Percentiles rank a stretch among this genome's conserved stretches.
phyloP scores from a whole-genome alignment of 2,888 invertebrate genomes.

The Steromphala cineraria region DNA sequence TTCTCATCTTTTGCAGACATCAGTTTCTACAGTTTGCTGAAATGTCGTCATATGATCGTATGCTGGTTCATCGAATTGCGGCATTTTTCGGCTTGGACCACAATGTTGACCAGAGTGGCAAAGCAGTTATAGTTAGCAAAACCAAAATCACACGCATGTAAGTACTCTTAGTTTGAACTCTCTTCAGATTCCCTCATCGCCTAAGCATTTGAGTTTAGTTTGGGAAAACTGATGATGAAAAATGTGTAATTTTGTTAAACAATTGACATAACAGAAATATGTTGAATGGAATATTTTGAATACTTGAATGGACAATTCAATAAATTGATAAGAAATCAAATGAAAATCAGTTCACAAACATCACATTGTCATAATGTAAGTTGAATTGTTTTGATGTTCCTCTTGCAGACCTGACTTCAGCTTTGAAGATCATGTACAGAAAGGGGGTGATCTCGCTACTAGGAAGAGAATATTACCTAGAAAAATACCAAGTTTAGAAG shows the following conservation, averaged over 20 bases:
- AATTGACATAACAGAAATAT: too few relatives aligned
- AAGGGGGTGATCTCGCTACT: constrained; percentile 79
- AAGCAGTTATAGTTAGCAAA: constrained; percentile 84
- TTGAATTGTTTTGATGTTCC: constrained; percentile 13
- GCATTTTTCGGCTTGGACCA: constrained; percentile 96
- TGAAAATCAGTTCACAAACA: too few relatives aligned
- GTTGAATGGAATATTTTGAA: too few relatives aligned
- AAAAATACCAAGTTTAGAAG: constrained; percentile 63
- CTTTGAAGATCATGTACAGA: constrained; percentile 84
- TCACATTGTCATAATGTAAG: too few relatives aligned
- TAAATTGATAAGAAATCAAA: neutral
- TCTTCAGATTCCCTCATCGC: neutral
- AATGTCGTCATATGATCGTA: constrained; percentile 96
- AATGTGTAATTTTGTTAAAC: neutral
- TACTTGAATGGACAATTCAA: too few relatives aligned
- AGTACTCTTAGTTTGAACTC: constrained; percentile 43
- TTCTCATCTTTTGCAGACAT: constrained; percentile 62
- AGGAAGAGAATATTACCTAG: constrained; percentile 54
- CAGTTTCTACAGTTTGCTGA: constrained; percentile 89
- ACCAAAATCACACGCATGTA: constrained; percentile 82
- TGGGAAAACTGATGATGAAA: too few relatives aligned
- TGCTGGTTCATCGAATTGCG: constrained; percentile 95
- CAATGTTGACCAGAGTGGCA: constrained; percentile 90
- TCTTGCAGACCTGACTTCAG: constrained; percentile 80
- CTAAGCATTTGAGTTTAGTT: neutral